phyloP scores from a whole-genome alignment of 2,113 vertebrate genomes.

The Marmota flaviventris region DNA sequence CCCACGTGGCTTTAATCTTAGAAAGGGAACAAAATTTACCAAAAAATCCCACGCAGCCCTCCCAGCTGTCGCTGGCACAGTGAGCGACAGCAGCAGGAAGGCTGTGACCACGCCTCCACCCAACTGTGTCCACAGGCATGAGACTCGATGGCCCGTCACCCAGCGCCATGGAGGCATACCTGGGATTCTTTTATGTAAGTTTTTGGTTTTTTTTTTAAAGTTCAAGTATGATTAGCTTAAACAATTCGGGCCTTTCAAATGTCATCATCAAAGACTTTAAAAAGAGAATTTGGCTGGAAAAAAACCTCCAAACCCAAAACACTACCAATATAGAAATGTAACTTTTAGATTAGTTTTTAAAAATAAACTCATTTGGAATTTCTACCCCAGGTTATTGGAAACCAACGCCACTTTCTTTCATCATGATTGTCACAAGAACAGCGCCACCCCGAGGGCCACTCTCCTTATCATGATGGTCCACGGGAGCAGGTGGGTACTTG shows the following conservation, averaged over 20 bases:
- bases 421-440: not conserved
- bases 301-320: conserved; percentile 10
- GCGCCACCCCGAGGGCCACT: not conserved
- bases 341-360: not conserved
- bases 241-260: not conserved
- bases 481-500: not conserved
- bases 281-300: not conserved
- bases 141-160: not conserved
- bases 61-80: too few species aligned
- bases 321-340: not conserved
- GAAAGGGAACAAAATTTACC: not conserved
- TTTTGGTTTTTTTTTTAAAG: not conserved
- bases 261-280: not conserved
- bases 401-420: fast-evolving
- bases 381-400: not conserved
- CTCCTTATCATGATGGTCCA: not conserved
- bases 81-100: not conserved
- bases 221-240: not conserved
- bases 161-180: not conserved
- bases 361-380: not conserved
- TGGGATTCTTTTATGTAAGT: not conserved
- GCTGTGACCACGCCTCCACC: not conserved
- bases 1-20: not conserved
- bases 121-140: not conserved
- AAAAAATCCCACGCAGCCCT: not conserved